Conservation (phyloP, 2,797 vertebrate genomes). For the Echeneis naucrates region DNA sequence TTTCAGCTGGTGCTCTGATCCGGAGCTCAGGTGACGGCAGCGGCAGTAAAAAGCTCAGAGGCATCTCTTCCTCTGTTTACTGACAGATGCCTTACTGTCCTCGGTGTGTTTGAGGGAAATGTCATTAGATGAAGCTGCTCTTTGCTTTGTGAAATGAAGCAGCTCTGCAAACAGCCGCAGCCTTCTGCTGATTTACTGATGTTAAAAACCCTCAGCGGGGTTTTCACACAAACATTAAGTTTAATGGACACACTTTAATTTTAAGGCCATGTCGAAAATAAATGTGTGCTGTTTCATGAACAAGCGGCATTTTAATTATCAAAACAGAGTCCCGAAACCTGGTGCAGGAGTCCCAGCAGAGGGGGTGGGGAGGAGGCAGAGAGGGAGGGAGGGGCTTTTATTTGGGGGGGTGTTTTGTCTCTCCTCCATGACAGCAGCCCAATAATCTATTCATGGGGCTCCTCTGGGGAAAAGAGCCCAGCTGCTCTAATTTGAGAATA, state of each 20-base stretch:
- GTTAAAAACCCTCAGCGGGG: constrained; percentile 1
- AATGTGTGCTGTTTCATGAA: no score
- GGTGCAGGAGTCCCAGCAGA: background rate
- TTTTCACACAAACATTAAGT: background rate
- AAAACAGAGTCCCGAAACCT: no score
- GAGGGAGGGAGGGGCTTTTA: background rate
- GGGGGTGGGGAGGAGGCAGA: constrained; percentile 4
- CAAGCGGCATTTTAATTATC: no score
- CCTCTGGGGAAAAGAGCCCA: constrained; percentile 75
- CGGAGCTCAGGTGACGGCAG: background rate
- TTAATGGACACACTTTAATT: no score
- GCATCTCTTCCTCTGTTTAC: constrained; percentile 35
- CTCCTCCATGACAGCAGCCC: constrained; percentile 35
- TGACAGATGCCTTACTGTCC: constrained; percentile 36
- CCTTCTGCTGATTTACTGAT: background rate
- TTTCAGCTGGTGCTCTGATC: no score
- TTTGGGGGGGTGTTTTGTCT: constrained; percentile 24
- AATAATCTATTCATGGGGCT: constrained; percentile 77
- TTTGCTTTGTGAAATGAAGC: constrained; percentile 58
- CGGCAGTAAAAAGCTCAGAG: background rate
- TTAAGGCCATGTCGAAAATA: no score
- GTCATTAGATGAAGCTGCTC: constrained; percentile 47
- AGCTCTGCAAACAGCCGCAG: constrained; percentile 44
- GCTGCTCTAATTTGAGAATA: constrained; percentile 89
- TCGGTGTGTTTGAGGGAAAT: constrained; percentile 43